Evolutionary conservation across 2,113 vertebrate genomes (phyloP).

Genomic region (Anas platyrhynchos): DNA sequence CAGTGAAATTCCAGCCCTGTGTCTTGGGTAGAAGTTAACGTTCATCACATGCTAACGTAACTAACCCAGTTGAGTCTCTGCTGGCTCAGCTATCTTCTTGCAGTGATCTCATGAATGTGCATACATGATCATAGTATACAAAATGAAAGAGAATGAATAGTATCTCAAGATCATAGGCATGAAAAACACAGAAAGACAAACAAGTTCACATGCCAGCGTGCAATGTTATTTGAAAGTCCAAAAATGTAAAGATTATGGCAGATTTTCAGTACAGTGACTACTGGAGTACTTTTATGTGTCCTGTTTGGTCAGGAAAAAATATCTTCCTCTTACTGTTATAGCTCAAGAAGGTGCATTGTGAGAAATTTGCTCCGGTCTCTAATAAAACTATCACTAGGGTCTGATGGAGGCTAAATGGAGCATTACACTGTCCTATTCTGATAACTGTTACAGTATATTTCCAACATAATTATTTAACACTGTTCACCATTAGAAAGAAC

Average conservation of each 20-base stretch:
- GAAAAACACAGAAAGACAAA: not conserved
- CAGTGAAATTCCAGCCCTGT: not conserved
- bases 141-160: not conserved
- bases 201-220: not conserved
- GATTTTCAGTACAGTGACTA: not conserved
- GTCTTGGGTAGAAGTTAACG: not conserved
- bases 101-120: not conserved
- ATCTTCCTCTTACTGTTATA: not conserved
- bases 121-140: not conserved
- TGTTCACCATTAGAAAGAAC: not conserved
- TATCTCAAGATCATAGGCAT: not conserved
- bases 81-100: not conserved
- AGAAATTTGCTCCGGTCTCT: not conserved
- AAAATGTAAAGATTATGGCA: not conserved
- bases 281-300: not conserved
- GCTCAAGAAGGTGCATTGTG: not conserved
- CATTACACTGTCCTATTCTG: not conserved
- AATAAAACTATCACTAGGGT: not conserved
- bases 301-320: not conserved
- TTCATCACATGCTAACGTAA: not conserved
- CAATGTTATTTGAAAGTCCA: not conserved
- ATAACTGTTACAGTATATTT: not conserved
- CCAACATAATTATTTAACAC: not conserved
- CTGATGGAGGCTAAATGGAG: not conserved
- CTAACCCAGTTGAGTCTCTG: not conserved